Evolutionary conservation across 2,113 vertebrate species (phyloP).

Genomic region (Ctenomys sociabilis): DNA sequence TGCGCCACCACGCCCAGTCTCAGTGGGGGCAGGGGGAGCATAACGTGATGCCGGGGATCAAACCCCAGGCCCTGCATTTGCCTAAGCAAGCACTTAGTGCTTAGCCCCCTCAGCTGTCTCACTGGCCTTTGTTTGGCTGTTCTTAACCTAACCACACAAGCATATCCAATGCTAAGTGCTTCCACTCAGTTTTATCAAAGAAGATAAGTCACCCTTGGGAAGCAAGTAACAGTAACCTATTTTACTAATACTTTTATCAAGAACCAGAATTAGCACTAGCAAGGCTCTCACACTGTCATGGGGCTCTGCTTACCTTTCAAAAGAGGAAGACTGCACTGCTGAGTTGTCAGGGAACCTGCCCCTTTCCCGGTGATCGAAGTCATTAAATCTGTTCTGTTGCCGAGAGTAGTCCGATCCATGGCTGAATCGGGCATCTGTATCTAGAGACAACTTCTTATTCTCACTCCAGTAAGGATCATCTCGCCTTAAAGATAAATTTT

Average conservation of each 20-base stretch:
- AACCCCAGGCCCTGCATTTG: too few relatives aligned
- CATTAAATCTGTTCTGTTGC: slow-evolving; percentile 94
- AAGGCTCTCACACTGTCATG: background rate
- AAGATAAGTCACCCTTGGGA: background rate
- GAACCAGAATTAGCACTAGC: background rate
- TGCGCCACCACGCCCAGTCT: too few relatives aligned
- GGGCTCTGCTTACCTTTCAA: slow-evolving; percentile 90
- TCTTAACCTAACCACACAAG: background rate
- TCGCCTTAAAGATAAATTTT: slow-evolving; percentile 86
- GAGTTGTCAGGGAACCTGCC: slow-evolving; percentile 91
- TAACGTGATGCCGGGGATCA: too few relatives aligned
- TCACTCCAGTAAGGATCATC: slow-evolving; percentile 96
- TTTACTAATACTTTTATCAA: slow-evolving; percentile 5
- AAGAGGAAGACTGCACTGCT: slow-evolving; percentile 89
- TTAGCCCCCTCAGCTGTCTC: too few relatives aligned
- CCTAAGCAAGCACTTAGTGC: too few relatives aligned
- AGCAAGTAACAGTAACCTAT: background rate
- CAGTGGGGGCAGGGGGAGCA: too few relatives aligned
- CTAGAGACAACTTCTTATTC: slow-evolving; percentile 94
- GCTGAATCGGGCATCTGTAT: slow-evolving; percentile 91
- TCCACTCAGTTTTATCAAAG: background rate
- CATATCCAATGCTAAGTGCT: background rate
- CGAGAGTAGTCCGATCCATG: slow-evolving; percentile 94
- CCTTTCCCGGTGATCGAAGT: slow-evolving; percentile 93
- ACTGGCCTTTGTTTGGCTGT: too few relatives aligned